phyloP scores from a whole-genome alignment of 2,888 invertebrate genomes.

The Watsonalla cultraria region DNA sequence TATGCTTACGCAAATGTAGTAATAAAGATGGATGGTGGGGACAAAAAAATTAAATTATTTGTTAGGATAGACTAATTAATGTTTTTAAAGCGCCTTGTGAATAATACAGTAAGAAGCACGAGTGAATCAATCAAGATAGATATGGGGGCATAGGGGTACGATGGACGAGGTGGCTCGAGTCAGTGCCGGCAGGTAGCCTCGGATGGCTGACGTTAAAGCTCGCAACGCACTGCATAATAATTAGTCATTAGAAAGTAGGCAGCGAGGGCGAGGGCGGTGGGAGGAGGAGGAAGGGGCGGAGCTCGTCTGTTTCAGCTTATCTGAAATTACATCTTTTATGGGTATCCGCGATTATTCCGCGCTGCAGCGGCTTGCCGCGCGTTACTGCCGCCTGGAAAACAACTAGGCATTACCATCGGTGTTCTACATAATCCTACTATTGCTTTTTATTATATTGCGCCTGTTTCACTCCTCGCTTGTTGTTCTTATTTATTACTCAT shows the following conservation, averaged over 20 bases:
- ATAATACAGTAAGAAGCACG: slow-evolving; percentile 4
- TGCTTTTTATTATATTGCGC: slow-evolving; percentile 68
- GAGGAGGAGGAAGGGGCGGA: slow-evolving; percentile 54
- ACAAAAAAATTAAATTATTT: too few relatives aligned
- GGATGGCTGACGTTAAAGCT: slow-evolving; percentile 67
- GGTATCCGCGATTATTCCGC: slow-evolving; percentile 79
- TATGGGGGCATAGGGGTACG: slow-evolving; percentile 38
- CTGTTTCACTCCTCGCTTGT: slow-evolving; percentile 54
- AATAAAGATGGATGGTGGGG: too few relatives aligned
- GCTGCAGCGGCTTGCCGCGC: slow-evolving; percentile 75
- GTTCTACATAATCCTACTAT: slow-evolving; percentile 73
- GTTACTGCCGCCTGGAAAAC: slow-evolving; percentile 71
- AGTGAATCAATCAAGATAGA: slow-evolving; percentile 35
- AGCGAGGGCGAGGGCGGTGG: slow-evolving; percentile 50
- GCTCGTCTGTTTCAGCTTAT: slow-evolving; percentile 79
- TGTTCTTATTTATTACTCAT: slow-evolving; percentile 33
- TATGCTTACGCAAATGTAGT: too few relatives aligned
- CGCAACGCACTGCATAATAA: slow-evolving; percentile 78
- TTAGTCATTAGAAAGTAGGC: slow-evolving; percentile 79
- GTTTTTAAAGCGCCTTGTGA: too few relatives aligned
- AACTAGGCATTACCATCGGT: slow-evolving; percentile 69
- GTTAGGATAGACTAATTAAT: too few relatives aligned
- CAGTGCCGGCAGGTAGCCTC: slow-evolving; percentile 52
- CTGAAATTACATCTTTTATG: slow-evolving; percentile 80
- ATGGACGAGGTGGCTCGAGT: slow-evolving; percentile 50